phyloP scores from a whole-genome alignment of 1,140 invertebrate species.

The Cotesia typhae region DNA sequence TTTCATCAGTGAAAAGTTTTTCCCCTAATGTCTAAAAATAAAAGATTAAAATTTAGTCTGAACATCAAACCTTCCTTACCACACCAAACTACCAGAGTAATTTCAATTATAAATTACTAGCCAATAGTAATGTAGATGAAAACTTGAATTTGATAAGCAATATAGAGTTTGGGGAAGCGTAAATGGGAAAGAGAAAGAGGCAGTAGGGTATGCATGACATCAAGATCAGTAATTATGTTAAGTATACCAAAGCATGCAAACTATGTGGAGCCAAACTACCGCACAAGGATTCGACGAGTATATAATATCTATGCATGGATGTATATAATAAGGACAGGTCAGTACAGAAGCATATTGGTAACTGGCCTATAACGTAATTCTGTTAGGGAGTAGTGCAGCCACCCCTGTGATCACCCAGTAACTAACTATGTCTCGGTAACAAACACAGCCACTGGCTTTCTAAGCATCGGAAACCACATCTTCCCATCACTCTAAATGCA shows the following conservation, averaged over 20 bases:
- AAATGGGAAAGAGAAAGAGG: background rate
- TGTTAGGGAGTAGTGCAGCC: slow-evolving; percentile 46
- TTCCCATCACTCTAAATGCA: background rate
- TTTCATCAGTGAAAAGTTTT: no score
- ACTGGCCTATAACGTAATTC: slow-evolving; percentile 42
- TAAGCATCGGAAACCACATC: slow-evolving; percentile 7
- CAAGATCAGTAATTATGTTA: slow-evolving; percentile 44
- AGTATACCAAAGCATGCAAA: slow-evolving; percentile 41
- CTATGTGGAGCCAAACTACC: slow-evolving; percentile 34
- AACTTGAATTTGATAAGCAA: background rate
- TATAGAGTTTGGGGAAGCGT: background rate
- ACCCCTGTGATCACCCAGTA: slow-evolving; percentile 47
- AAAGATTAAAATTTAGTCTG: no score
- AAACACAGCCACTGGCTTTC: slow-evolving; percentile 32
- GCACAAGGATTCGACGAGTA: slow-evolving; percentile 22
- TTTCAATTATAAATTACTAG: no score
- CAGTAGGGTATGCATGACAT: slow-evolving; percentile 8
- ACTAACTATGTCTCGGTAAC: slow-evolving; percentile 43
- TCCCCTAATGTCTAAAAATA: no score
- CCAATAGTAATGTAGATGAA: background rate
- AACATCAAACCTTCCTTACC: no score
- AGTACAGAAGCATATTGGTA: slow-evolving; percentile 27
- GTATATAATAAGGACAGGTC: slow-evolving; percentile 4
- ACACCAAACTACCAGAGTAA: no score
- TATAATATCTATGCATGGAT: background rate